phyloP scores from a whole-genome alignment of 2,888 invertebrate species.

The Synergus itoensis region DNA sequence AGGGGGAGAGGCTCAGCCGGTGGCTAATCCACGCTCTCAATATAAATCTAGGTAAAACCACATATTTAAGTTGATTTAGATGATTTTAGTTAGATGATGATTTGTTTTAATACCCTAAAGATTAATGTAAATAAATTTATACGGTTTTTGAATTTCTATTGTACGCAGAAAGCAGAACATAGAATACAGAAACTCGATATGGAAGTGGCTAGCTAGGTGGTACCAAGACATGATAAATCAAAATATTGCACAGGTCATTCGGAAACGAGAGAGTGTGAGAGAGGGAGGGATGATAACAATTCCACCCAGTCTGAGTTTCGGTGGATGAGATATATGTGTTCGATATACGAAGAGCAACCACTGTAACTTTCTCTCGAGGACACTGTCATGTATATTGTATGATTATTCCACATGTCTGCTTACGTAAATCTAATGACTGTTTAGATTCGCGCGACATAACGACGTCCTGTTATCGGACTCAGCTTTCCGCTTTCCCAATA shows the following conservation, averaged over 20 bases:
- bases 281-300: background rate
- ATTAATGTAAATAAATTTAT: too few species aligned
- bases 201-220: background rate
- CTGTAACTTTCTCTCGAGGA: constrained; percentile 54
- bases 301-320: constrained; percentile 42
- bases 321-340: constrained; percentile 46
- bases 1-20: too few species aligned
- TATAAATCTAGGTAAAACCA: too few species aligned
- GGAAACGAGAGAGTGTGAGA: constrained; percentile 15
- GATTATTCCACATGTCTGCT: constrained; percentile 53
- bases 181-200: background rate
- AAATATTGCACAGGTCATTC: constrained; percentile 40
- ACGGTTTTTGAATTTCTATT: background rate
- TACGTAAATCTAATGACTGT: constrained; percentile 56
- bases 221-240: constrained; percentile 35
- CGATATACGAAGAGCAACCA: constrained; percentile 48
- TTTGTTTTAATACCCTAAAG: too few species aligned
- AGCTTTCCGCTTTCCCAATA: constrained; percentile 51
- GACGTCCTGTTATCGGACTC: constrained; percentile 49
- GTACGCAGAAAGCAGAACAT: background rate
- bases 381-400: constrained; percentile 48
- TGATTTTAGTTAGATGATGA: too few species aligned
- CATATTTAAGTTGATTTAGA: too few species aligned
- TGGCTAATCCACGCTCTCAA: too few species aligned
- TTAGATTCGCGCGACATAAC: constrained; percentile 52